Percentiles rank a stretch among this genome's conserved stretches.
Conservation (phyloP, 2,888 invertebrate genomes). For the Meghimatium bilineatum region DNA sequence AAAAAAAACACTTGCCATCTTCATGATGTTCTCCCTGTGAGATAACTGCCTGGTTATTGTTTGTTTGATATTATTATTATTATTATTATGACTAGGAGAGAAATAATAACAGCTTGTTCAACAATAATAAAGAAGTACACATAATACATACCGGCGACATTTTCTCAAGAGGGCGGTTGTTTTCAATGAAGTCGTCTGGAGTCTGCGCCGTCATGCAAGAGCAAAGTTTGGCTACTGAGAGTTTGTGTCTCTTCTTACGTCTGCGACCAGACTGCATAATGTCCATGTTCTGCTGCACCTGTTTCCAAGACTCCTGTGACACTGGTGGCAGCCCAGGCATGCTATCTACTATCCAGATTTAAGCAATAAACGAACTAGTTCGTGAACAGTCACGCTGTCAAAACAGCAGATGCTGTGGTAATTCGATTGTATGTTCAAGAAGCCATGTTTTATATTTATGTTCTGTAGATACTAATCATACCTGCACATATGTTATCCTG, state of each 20-base stretch:
- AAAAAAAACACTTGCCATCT: too few relatives aligned
- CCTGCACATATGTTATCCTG: neutral
- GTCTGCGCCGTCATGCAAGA: conserved; percentile 56
- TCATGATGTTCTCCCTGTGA: too few relatives aligned
- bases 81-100: too few relatives aligned
- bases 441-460: too few relatives aligned
- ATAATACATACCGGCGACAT: conserved; percentile 33
- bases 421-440: too few relatives aligned
- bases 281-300: conserved; percentile 48
- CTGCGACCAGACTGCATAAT: conserved; percentile 46
- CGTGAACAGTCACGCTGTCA: neutral
- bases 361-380: neutral
- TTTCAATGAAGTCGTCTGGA: conserved; percentile 35
- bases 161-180: conserved; percentile 36
- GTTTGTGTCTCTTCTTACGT: conserved; percentile 55
- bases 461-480: neutral
- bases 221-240: conserved; percentile 56
- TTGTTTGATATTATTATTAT: too few relatives aligned
- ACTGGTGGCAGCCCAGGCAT: conserved; percentile 54
- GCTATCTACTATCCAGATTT: conserved; percentile 42
- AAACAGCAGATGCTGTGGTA: neutral
- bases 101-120: neutral
- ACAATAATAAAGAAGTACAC: neutral
- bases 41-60: too few relatives aligned
- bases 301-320: conserved; percentile 55